Conservation (phyloP, 2,888 invertebrate species). For the Notodonta ziczac region DNA sequence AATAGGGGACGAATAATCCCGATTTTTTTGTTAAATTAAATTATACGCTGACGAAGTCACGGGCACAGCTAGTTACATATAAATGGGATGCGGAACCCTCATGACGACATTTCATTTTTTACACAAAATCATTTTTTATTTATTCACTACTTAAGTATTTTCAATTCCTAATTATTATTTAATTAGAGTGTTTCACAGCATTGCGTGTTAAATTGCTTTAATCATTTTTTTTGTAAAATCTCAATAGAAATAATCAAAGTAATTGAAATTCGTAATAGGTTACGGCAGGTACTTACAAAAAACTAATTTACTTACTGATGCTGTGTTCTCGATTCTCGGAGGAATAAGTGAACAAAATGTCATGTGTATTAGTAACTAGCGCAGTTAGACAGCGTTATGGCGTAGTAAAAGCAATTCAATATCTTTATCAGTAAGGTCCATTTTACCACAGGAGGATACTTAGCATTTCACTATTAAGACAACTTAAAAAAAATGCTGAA, state of each 20-base stretch:
- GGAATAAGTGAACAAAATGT: neutral
- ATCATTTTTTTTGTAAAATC: neutral
- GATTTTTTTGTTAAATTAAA: too few relatives aligned
- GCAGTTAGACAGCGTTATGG: neutral
- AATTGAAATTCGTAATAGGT: neutral
- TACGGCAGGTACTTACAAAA: neutral
- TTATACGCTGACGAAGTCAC: too few relatives aligned
- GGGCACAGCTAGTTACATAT: too few relatives aligned
- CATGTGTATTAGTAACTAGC: neutral
- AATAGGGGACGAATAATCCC: too few relatives aligned
- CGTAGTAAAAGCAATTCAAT: neutral
- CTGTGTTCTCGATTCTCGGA: neutral
- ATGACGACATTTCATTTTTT: neutral
- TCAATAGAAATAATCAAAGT: neutral
- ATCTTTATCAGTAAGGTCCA: neutral
- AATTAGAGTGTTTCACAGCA: neutral
- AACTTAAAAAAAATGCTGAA: too few relatives aligned
- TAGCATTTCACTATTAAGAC: too few relatives aligned
- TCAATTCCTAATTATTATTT: neutral
- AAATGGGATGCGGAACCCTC: neutral
- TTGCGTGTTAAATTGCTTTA: neutral
- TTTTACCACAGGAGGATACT: too few relatives aligned
- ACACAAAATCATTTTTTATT: neutral
- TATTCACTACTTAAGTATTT: neutral
- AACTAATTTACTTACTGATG: neutral